phyloP scores from a whole-genome alignment of 2,888 invertebrate genomes.

The Penaeus monodon region DNA sequence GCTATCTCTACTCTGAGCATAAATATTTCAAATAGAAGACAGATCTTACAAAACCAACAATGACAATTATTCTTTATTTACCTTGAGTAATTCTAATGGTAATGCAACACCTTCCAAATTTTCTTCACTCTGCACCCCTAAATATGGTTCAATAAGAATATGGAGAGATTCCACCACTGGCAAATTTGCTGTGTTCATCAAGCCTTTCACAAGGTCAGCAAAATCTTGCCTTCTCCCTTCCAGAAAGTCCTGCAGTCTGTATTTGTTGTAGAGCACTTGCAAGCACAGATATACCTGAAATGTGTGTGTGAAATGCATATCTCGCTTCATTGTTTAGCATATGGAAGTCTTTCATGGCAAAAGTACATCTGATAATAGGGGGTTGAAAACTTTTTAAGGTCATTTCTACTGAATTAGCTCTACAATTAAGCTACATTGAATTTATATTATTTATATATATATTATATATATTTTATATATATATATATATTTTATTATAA shows the following conservation, averaged over 20 bases:
- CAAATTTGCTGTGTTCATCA: slow-evolving; percentile 1
- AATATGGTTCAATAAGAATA: slow-evolving; percentile 19
- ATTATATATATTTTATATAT: too few relatives aligned
- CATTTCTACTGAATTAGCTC: too few relatives aligned
- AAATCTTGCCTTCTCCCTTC: slow-evolving; percentile 25
- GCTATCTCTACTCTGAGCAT: too few relatives aligned
- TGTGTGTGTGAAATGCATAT: not conserved
- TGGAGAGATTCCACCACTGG: slow-evolving; percentile 9
- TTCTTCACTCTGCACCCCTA: not conserved
- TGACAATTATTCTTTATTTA: not conserved
- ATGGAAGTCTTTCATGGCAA: not conserved
- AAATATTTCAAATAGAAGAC: too few relatives aligned
- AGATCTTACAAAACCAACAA: too few relatives aligned
- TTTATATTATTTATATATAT: too few relatives aligned
- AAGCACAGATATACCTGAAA: slow-evolving; percentile 23
- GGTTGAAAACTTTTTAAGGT: too few relatives aligned
- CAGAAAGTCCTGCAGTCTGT: slow-evolving; percentile 5
- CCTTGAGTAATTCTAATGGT: slow-evolving; percentile 34
- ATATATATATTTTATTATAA: too few relatives aligned
- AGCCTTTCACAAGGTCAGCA: slow-evolving; percentile 15
- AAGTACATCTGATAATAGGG: not conserved
- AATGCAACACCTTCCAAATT: slow-evolving; percentile 7
- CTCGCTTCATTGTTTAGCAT: not conserved
- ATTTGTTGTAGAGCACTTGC: not conserved
- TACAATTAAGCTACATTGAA: too few relatives aligned